Percentiles rank a stretch among this genome's conserved stretches.
phyloP scores from a whole-genome alignment of 2,113 vertebrate genomes.

The Saguinus midas region DNA sequence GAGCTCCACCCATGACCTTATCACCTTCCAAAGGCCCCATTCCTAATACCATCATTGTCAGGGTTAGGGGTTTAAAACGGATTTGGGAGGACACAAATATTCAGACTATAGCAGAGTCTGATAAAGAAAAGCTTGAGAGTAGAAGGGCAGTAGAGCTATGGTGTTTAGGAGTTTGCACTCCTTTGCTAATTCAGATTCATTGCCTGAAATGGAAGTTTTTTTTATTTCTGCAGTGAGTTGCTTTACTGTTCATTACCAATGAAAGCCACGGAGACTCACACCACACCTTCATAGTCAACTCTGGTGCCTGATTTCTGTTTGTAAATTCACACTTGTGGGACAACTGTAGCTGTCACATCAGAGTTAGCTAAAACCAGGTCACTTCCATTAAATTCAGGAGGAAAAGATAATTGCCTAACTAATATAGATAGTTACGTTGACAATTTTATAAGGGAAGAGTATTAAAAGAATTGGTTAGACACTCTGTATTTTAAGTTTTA shows the following conservation, averaged over 20 bases:
- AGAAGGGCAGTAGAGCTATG: background rate
- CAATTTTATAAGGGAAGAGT: background rate
- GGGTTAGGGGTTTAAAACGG: background rate
- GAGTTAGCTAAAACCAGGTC: background rate
- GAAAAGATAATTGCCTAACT: background rate
- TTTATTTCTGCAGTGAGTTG: background rate
- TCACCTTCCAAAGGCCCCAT: background rate
- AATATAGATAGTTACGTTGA: background rate
- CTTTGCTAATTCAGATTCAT: background rate
- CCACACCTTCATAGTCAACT: background rate
- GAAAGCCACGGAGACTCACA: background rate
- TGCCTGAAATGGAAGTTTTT: background rate
- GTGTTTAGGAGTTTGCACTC: background rate
- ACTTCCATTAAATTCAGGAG: constrained; percentile 33
- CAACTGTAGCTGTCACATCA: background rate
- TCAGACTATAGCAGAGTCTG: background rate
- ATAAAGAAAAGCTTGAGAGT: background rate
- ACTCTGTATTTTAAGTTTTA: background rate
- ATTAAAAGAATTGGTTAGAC: background rate
- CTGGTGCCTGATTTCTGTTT: background rate
- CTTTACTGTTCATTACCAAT: background rate
- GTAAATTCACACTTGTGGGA: background rate
- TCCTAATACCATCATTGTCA: background rate
- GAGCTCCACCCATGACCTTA: background rate
- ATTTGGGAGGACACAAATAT: background rate